A percentile compares a stretch with the other conserved stretches of the same genome.
Conservation (phyloP, 2,888 invertebrate genomes). For the Tineola bisselliella region DNA sequence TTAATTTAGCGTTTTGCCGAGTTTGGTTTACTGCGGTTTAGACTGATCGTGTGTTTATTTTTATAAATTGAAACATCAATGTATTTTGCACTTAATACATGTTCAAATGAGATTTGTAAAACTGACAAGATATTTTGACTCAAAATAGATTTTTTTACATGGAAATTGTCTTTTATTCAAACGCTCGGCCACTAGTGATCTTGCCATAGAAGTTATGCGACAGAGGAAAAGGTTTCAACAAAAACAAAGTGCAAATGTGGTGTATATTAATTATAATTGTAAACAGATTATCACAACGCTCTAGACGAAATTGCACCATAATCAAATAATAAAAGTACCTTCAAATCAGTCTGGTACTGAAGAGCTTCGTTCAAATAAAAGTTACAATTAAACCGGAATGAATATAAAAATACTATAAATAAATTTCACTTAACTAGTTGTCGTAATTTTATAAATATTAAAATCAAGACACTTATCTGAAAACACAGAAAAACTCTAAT, state of each 20-base stretch:
- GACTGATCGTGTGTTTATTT: too few relatives aligned
- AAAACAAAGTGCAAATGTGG: background rate
- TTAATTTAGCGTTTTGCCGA: too few relatives aligned
- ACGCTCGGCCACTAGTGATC: too few relatives aligned
- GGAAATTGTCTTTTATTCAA: too few relatives aligned
- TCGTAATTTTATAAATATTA: background rate
- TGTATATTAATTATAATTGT: constrained; percentile 55
- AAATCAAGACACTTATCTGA: background rate
- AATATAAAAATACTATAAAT: constrained; percentile 67
- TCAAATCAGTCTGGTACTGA: constrained; percentile 68
- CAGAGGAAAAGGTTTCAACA: too few relatives aligned
- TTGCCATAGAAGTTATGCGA: too few relatives aligned
- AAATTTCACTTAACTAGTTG: constrained; percentile 30
- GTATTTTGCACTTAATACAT: too few relatives aligned
- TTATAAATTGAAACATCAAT: too few relatives aligned
- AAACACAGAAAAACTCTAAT: background rate
- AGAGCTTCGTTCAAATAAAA: constrained; percentile 52
- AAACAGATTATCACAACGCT: constrained; percentile 69
- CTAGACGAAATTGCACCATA: constrained; percentile 68
- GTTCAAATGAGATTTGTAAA: too few relatives aligned
- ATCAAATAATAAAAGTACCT: constrained; percentile 54
- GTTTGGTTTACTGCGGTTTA: too few relatives aligned
- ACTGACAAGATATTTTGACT: too few relatives aligned
- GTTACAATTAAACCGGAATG: constrained; percentile 36
- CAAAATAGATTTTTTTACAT: too few relatives aligned